Conservation (phyloP, 2,113 vertebrate genomes). For the Eptatretus burgeri region DNA sequence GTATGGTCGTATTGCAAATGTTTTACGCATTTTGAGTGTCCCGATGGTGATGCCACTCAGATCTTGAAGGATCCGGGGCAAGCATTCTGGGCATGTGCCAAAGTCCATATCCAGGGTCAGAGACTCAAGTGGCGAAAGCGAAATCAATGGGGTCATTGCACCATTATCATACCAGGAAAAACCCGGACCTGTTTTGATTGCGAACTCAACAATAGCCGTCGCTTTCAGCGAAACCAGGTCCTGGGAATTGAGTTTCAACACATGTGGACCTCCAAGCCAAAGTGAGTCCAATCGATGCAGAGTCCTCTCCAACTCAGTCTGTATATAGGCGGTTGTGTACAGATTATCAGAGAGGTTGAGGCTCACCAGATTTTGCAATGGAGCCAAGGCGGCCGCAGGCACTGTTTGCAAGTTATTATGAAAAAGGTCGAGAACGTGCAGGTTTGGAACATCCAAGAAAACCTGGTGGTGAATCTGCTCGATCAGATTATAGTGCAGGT, state of each 20-base stretch:
- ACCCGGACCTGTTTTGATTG: slow-evolving; percentile 28
- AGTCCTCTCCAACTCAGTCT: slow-evolving; percentile 12
- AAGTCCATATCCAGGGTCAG: slow-evolving; percentile 31
- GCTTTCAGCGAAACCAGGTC: slow-evolving; percentile 22
- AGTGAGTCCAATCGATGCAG: slow-evolving; percentile 19
- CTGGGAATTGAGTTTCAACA: slow-evolving; percentile 15
- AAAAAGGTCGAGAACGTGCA: slow-evolving; percentile 28
- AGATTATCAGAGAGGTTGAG: slow-evolving; percentile 37
- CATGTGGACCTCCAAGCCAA: slow-evolving; percentile 25
- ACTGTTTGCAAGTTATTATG: slow-evolving; percentile 23
- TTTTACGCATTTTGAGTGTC: slow-evolving; percentile 27
- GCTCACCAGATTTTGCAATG: slow-evolving; percentile 15
- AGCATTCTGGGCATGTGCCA: slow-evolving; percentile 15
- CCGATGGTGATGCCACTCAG: slow-evolving; percentile 19
- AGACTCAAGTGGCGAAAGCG: slow-evolving; percentile 14
- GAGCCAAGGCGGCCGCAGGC: slow-evolving; percentile 18
- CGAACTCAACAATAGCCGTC: slow-evolving; percentile 18
- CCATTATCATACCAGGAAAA: slow-evolving; percentile 23
- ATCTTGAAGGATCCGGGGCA: slow-evolving; percentile 23
- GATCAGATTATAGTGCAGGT: slow-evolving; percentile 28
- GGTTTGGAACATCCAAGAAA: slow-evolving; percentile 18
- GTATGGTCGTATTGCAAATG: slow-evolving; percentile 43
- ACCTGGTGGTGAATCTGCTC: slow-evolving; percentile 18
- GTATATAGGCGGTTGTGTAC: slow-evolving; percentile 13
- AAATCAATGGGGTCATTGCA: slow-evolving; percentile 18